Conservation (phyloP, 2,888 invertebrate genomes). For the Lampropteryx suffumata region DNA sequence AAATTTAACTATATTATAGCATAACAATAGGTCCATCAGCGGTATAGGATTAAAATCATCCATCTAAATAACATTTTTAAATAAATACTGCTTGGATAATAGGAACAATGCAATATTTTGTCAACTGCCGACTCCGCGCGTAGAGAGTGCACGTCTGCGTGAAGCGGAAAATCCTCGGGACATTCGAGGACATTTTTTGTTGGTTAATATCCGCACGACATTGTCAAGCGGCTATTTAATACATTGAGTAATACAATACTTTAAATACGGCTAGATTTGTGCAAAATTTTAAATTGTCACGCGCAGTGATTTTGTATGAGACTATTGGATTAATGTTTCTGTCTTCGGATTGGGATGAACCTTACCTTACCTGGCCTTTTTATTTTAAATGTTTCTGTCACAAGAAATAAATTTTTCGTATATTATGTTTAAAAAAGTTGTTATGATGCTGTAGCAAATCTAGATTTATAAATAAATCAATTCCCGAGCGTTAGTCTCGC, state of each 20-base stretch:
- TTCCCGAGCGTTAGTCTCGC: too few species aligned
- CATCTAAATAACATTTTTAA: slow-evolving; percentile 83
- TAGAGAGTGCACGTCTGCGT: slow-evolving; percentile 78
- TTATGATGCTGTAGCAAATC: too few species aligned
- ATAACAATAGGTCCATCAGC: slow-evolving; percentile 72
- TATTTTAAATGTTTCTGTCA: too few species aligned
- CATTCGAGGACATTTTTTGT: slow-evolving; percentile 82
- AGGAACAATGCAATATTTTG: slow-evolving; percentile 83
- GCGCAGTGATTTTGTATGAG: slow-evolving; percentile 70
- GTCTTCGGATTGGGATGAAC: slow-evolving; percentile 34
- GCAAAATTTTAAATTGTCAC: slow-evolving; percentile 81
- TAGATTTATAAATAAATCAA: too few species aligned
- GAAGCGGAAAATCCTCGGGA: slow-evolving; percentile 83
- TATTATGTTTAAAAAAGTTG: too few species aligned
- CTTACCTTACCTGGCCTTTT: slow-evolving; percentile 8
- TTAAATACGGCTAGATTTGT: slow-evolving; percentile 81
- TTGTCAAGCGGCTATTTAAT: slow-evolving; percentile 82
- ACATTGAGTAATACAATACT: slow-evolving; percentile 81
- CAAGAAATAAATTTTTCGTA: too few species aligned
- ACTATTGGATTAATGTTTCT: slow-evolving; percentile 71
- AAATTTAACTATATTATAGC: slow-evolving; percentile 66
- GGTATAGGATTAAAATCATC: slow-evolving; percentile 80
- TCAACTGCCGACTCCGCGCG: slow-evolving; percentile 78
- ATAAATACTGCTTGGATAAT: slow-evolving; percentile 81
- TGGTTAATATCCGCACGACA: slow-evolving; percentile 82